Evolutionary conservation across 2,113 vertebrate genomes (phyloP), one percentile per base, ranked within the genome.

Genomic region (Ammospiza nelsoni): DNA sequence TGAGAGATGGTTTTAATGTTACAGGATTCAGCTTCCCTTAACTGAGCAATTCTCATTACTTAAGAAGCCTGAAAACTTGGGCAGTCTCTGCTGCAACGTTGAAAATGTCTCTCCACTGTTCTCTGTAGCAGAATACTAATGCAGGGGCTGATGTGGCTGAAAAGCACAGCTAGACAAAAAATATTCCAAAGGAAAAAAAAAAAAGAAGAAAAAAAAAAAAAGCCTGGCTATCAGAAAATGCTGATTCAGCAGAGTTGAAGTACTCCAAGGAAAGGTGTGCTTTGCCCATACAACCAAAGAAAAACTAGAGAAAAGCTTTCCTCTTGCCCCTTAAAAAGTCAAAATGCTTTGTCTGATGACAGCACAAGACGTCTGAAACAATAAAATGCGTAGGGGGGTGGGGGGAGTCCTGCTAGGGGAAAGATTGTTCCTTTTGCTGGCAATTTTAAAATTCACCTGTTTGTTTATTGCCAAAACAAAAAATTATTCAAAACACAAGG

Each of bases 121-220:
- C 69, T 79, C 87, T 57, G 4, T 76, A 57, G 43, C 19, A 57
- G 72, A 94, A 93, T 95, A 94, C 68, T 92, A 95, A 93, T 75
- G 80, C 68, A 93, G 43, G 71, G 37, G 51, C 43, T 55, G 79
- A 88, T 84, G 59, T 66, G 87, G 90, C 75, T 55, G 71, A 67
- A 73, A 90, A 88, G 65, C 12, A 29, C 7, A 78, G 78, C 51
- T 61, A 63, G 73, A 73, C 57, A 87, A 90, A 93, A 90, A 65
- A 72, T 84, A 90, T 28, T 82, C 46, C 35, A 41, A 18, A 52
- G 39, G 22, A 31, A 6, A 13, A 24, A 6, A 29, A n/a, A 61
- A n/a, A 15, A 13, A 20, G 33, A 18, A 11, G 19, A 63, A 27
- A 13, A 43, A 13, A 46, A 19, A 46, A 41, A 27, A 65, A 22